Evolutionary conservation across 1,140 invertebrate species (phyloP), one percentile per base, ranked within the genome.

Genomic region (Mamestra configurata): DNA sequence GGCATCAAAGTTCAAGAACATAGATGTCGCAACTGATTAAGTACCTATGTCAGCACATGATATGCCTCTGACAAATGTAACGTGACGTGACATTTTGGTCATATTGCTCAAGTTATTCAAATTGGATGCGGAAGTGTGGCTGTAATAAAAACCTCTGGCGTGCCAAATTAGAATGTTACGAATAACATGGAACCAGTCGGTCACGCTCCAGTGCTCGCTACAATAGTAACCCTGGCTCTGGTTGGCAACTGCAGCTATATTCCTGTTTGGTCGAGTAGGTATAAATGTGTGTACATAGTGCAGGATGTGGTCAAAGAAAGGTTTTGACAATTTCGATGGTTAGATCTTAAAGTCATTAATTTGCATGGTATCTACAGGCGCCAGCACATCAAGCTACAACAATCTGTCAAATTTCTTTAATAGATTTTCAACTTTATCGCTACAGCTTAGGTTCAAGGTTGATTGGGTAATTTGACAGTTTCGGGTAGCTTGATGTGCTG

Each of bases 131-230:
- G 68, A 71, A 71, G 68, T 71, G 49, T 37, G 8, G 49, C 40
- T 24, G n/a, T 13, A 71, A 51, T 51, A 71, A 53, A 68, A 71
- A 43, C 68, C 20, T 53, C 35, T 53, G 49, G 24, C 68, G 49
- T 71, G 68, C 68, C 18, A 71, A 71, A 71, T 71, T 71, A 35
- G 68, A 71, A 35, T 71, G 68, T 71, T 53, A 53, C 68, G 68
- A 51, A 53, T 71, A 71, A 51, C 46, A 24, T 71, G 46, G 68
- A 71, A 35, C n/a, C 22, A 51, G 13, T 71, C 49, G 46, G 68
- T 71, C 46, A 71, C 68, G 68, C 24, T 51, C 49, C 20, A 53
- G 2, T 46, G 68, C 35, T 7, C 24, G 8, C 15, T 18, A 71
- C 27, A 71, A 71, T 53, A 53, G 53, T 71, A 70, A 46, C 37